Evolutionary conservation across 2,113 vertebrate genomes (phyloP).

Genomic region (Barnardius zonarius): DNA sequence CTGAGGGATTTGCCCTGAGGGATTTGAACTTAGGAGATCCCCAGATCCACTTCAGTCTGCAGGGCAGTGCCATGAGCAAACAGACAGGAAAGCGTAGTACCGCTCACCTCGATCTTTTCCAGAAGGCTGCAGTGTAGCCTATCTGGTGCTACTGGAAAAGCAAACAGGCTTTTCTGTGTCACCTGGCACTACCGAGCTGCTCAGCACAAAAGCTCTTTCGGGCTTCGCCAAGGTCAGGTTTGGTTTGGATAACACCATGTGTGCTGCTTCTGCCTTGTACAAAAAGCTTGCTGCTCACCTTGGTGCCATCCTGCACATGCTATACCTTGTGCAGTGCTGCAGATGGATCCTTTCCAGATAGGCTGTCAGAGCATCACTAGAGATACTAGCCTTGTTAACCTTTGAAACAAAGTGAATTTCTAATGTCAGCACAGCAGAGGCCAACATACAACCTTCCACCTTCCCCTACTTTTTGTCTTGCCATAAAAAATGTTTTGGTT

Average conservation of each 20-base stretch:
- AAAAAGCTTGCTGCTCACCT: neutral
- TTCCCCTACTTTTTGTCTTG: neutral
- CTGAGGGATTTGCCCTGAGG: neutral
- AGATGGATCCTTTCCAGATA: neutral
- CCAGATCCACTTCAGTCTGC: neutral
- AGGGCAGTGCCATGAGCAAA: neutral
- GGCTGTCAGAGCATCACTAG: conserved; percentile 11
- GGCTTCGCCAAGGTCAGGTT: conserved; percentile 9
- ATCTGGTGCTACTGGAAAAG: neutral
- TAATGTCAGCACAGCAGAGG: neutral
- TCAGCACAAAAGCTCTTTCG: neutral
- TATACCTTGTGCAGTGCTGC: neutral
- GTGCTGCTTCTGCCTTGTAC: neutral
- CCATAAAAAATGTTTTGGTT: neutral
- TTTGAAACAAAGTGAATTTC: conserved; percentile 5
- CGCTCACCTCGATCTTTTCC: neutral
- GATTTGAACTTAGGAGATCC: neutral
- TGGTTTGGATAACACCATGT: neutral
- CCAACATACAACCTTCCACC: neutral
- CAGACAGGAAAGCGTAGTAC: neutral
- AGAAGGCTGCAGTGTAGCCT: neutral
- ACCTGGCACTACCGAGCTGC: neutral
- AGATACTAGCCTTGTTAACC: neutral
- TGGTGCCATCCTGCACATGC: neutral
- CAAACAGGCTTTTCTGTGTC: neutral